Evolutionary conservation across 1,140 invertebrate species (phyloP).

Genomic region (Popillia japonica): DNA sequence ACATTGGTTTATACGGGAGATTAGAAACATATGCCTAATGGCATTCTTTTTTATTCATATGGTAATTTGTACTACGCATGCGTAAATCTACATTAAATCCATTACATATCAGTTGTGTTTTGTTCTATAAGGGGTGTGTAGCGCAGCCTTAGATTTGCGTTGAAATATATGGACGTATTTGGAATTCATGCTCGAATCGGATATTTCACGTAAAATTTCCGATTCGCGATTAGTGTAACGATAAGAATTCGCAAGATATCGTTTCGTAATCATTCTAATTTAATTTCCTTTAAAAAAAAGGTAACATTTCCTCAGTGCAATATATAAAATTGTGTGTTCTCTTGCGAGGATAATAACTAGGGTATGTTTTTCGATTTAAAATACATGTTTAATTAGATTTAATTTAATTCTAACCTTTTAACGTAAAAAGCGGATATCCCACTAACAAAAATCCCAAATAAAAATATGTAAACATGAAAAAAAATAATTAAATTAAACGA

Average conservation of each 20-base stretch:
- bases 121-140: constrained; percentile 33
- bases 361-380: constrained; percentile 19
- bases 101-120: constrained; percentile 32
- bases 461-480: no score
- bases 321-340: constrained; percentile 26
- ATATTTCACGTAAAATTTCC: background rate
- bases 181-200: constrained; percentile 4
- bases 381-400: no score
- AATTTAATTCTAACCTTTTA: no score
- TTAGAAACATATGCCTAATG: constrained; percentile 35
- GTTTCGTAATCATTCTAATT: background rate
- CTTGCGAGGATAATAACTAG: constrained; percentile 14
- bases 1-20: constrained; percentile 24
- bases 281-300: constrained; percentile 4
- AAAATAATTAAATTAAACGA: no score
- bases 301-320: constrained; percentile 16
- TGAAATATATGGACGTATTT: constrained; percentile 13
- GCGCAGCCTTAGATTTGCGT: constrained; percentile 1
- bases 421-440: no score
- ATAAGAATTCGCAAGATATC: background rate
- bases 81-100: constrained; percentile 32
- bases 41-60: constrained; percentile 37
- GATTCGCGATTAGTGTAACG: background rate
- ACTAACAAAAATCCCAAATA: no score
- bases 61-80: constrained; percentile 33